phyloP scores from a whole-genome alignment of 2,797 vertebrate genomes.

The Micromesistius poutassou region DNA sequence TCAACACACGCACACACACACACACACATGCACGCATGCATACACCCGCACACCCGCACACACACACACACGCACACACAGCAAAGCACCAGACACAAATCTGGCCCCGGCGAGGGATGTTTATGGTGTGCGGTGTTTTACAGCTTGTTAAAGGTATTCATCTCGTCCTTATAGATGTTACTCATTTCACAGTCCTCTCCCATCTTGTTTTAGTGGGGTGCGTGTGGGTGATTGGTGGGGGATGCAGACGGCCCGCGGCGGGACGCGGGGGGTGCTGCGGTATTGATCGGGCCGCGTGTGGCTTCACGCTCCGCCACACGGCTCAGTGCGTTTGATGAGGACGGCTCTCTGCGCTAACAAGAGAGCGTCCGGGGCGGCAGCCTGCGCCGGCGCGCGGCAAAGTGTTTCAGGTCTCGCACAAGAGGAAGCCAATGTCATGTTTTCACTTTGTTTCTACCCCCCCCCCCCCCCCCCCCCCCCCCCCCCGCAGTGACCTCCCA shows the following conservation, averaged over 20 bases:
- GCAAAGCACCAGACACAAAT: slow-evolving; percentile 7
- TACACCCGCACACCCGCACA: no score
- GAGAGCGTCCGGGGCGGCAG: neutral
- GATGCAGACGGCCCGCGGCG: slow-evolving; percentile 8
- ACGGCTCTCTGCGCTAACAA: neutral
- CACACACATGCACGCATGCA: no score
- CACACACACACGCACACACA: slow-evolving; percentile 21
- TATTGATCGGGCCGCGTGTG: slow-evolving; percentile 27
- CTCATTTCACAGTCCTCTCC: neutral
- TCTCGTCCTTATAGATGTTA: slow-evolving; percentile 2
- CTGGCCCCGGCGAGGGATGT: neutral
- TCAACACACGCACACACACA: slow-evolving; percentile 24
- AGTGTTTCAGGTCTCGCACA: neutral
- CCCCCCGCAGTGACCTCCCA: neutral
- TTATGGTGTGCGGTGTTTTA: neutral
- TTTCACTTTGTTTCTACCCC: neutral
- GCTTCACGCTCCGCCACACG: slow-evolving; percentile 31
- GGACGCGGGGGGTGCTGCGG: slow-evolving; percentile 22
- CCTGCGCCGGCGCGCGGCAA: neutral
- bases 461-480: no score
- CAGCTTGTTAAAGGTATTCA: slow-evolving; percentile 1
- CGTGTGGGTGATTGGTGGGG: slow-evolving; percentile 9
- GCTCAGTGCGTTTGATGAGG: slow-evolving; percentile 24
- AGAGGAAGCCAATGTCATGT: neutral
- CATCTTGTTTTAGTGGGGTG: neutral